These are phyloP conservation scores for Formica aserva DNA, from an alignment of 2,888 invertebrate genomes.

Conservation along the genomic window DNA sequence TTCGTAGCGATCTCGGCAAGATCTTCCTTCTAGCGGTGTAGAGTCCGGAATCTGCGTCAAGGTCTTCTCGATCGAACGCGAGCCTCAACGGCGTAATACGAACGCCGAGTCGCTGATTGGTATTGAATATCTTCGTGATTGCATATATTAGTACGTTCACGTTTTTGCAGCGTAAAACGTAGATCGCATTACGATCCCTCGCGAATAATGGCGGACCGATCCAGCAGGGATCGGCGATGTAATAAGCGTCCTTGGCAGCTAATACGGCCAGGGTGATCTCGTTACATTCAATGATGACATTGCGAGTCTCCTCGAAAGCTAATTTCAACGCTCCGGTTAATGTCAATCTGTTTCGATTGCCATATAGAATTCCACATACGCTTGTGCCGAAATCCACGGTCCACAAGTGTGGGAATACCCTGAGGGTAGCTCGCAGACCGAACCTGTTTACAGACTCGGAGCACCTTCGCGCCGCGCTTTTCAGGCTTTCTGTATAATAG, in stretches of 20 bases:
- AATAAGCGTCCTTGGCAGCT: conserved; percentile 77
- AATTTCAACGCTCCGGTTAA: conserved; percentile 71
- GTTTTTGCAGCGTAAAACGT: conserved; percentile 81
- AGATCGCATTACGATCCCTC: conserved; percentile 79
- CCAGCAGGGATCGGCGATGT: conserved; percentile 81
- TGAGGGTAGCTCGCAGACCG: conserved; percentile 76
- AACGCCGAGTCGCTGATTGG: conserved; percentile 79
- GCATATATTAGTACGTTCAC: conserved; percentile 79
- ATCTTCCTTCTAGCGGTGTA: conserved; percentile 64
- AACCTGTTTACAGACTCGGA: conserved; percentile 75
- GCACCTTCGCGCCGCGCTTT: conserved; percentile 61
- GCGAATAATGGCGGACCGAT: conserved; percentile 82
- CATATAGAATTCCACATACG: conserved; percentile 80
- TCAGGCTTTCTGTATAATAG: conserved; percentile 80
- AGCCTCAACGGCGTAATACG: conserved; percentile 78
- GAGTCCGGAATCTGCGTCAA: conserved; percentile 17
- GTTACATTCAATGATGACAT: conserved; percentile 80
- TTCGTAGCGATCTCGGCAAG: conserved; percentile 67
- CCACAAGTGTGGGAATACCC: conserved; percentile 81
- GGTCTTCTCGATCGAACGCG: conserved; percentile 66
- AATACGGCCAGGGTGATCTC: conserved; percentile 75
- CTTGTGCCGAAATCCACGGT: conserved; percentile 74
- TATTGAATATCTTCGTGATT: conserved; percentile 81
- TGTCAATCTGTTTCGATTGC: conserved; percentile 64
- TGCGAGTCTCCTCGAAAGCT: conserved; percentile 71